Base-by-base conservation (phyloP, 2,113 vertebrate genomes). In the Microcebus jonahi region DNA sequence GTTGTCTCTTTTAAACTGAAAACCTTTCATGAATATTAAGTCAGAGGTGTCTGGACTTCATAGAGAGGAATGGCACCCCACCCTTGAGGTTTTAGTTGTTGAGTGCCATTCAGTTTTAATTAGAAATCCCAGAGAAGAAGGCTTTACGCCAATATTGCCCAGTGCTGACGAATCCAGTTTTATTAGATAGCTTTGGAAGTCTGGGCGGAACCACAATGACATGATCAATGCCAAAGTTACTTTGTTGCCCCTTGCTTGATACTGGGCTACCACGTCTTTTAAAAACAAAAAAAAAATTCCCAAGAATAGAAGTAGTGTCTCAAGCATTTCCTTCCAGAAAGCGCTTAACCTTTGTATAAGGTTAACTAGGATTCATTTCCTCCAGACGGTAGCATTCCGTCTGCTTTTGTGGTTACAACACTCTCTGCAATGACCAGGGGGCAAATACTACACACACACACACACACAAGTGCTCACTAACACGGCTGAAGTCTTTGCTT, bases 381-480 rank as follows among this genome's bases (percentile, higher is more conserved):
- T 68, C 48, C n/a, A 2, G 21, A 29, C 13, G 34, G 48, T 59
- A 1, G 5, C 36, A 12, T 68, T 68, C 84, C 29, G 6, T 27
- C 39, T 20, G 61, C 50, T 39, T 50, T 70, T 59, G 36, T n/a
- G 17, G 3, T 42, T 25, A 36, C 6, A 36, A 5, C 8, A 14
- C 36, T 4, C 18, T 80, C 6, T 61, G 12, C 7, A 9, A 34
- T 3, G 65, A 53, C 27, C 1, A 0, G 11, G n/a, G 3, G 0
- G 4, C 18, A 68, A 29, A 42, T 31, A 18, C 0, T 17, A 0
- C 7, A 39, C 1, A 14, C 13, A 15, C 17, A 14, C 29, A 27
- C 21, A 10, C 67, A 31, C n/a, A 15, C 45, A 45, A 45, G 45
- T 1, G 45, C 45, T 45, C 13, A 13, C 50, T 14, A 15, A 20